Conservation (phyloP, 2,888 invertebrate genomes). For the Sclerodermus sp. region DNA sequence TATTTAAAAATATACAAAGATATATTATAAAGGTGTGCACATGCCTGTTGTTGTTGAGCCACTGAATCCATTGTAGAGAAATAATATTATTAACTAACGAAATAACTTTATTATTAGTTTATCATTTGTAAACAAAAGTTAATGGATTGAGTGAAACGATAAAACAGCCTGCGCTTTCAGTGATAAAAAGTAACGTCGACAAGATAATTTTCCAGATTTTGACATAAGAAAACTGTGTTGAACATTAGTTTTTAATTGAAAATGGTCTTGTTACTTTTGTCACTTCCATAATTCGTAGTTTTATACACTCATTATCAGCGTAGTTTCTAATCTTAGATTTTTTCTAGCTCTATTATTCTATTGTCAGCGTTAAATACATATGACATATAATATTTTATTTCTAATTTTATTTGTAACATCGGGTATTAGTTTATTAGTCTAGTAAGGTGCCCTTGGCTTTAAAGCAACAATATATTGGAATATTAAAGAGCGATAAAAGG, state of each 20-base stretch:
- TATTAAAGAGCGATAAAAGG: not conserved
- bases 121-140: no score
- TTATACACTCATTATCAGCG: constrained; percentile 31
- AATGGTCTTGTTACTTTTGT: constrained; percentile 28
- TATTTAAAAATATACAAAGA: no score
- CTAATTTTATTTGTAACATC: constrained; percentile 47
- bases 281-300: constrained; percentile 41
- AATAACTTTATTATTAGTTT: no score
- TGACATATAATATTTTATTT: constrained; percentile 48
- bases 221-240: no score
- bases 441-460: constrained; percentile 40
- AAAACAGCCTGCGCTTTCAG: no score
- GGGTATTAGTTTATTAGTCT: constrained; percentile 46
- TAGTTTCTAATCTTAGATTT: no score
- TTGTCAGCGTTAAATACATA: constrained; percentile 36
- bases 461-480: constrained; percentile 16
- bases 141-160: constrained; percentile 5
- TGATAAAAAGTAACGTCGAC: no score
- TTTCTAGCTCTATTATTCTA: constrained; percentile 26
- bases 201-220: no score
- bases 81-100: no score
- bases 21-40: no score
- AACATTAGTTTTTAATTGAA: not conserved
- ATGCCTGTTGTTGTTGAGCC: no score
- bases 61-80: no score